Evolutionary conservation across 2,888 invertebrate genomes (phyloP).

Genomic region (Linnaemya tessellans): DNA sequence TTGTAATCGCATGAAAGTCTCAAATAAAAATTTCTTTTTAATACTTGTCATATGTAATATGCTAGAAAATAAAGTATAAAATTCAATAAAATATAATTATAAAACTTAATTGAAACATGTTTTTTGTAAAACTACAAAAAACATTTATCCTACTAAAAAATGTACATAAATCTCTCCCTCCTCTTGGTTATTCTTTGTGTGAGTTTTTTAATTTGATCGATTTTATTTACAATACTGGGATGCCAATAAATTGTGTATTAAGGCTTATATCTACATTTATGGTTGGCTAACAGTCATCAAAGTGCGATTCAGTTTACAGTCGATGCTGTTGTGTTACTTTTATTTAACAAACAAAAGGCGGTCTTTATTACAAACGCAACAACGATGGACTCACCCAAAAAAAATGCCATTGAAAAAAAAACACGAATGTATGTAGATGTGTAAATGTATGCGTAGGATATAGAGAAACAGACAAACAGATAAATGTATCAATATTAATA

Average conservation of each 20-base stretch:
- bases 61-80: not conserved
- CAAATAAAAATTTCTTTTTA: constrained; percentile 5
- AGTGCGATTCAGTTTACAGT: constrained; percentile 45
- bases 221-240: constrained; percentile 27
- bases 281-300: constrained; percentile 66
- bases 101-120: constrained; percentile 46
- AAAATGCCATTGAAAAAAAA: not conserved
- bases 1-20: constrained; percentile 5
- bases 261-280: constrained; percentile 66
- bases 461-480: constrained; percentile 39
- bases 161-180: not conserved
- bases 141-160: constrained; percentile 6
- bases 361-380: constrained; percentile 41
- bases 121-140: constrained; percentile 8
- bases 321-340: constrained; percentile 36
- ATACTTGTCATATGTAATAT: constrained; percentile 1
- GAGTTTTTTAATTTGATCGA: constrained; percentile 1
- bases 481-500: constrained; percentile 60
- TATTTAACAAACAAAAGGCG: constrained; percentile 59
- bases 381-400: constrained; percentile 17
- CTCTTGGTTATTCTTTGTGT: not conserved
- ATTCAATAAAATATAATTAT: constrained; percentile 47
- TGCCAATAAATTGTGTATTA: constrained; percentile 37
- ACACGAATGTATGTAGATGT: not conserved
- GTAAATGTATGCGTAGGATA: too few species aligned